phyloP scores from a whole-genome alignment of 2,797 vertebrate genomes.

The Pangasius mekongensis region DNA sequence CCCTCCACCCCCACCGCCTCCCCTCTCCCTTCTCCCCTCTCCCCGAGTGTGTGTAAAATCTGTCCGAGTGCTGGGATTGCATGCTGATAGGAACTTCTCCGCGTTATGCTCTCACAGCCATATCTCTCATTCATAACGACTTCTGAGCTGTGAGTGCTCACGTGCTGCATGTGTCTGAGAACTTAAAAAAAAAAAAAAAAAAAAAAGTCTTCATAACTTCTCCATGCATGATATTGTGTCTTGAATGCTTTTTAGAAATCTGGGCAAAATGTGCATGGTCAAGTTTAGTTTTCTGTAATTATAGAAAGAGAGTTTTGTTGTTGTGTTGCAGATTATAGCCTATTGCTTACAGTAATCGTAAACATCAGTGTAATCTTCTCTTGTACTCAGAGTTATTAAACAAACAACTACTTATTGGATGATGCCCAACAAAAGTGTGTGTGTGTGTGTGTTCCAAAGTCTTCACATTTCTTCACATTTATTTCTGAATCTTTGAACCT shows the following conservation, averaged over 20 bases:
- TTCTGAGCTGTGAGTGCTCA: neutral
- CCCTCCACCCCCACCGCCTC: neutral
- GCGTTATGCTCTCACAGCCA: neutral
- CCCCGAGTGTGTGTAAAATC: neutral
- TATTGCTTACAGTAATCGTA: neutral
- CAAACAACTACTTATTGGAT: neutral
- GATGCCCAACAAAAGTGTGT: neutral
- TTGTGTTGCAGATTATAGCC: neutral
- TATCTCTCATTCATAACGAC: neutral
- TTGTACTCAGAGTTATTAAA: neutral
- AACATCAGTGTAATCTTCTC: neutral
- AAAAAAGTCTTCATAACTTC: neutral
- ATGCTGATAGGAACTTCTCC: neutral
- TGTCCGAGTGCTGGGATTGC: neutral
- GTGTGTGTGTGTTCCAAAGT: too few species aligned
- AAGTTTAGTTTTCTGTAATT: too few species aligned
- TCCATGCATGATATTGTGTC: neutral
- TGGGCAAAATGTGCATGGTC: neutral
- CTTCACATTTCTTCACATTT: too few species aligned
- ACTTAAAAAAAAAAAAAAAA: neutral
- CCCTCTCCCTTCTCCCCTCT: too few species aligned
- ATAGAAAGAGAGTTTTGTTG: neutral
- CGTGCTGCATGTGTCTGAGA: neutral
- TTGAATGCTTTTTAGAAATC: neutral
- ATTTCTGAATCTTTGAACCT: neutral